Base-by-base conservation (phyloP, 2,888 invertebrate species). In the Rosalia funebris region DNA sequence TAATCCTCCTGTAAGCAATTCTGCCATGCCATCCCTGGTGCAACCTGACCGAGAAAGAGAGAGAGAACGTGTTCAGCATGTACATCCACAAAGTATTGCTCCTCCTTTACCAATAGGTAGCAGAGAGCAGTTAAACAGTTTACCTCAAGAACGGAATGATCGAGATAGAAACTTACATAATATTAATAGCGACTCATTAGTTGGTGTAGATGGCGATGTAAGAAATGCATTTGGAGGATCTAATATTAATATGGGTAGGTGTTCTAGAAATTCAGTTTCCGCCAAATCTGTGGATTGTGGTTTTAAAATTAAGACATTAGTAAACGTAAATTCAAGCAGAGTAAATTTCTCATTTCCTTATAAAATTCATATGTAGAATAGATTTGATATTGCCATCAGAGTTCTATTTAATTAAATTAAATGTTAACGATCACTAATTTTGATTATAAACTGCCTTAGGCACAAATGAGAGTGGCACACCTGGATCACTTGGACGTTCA, bases 121-220 rank as follows among this genome's bases (percentile, higher is more conserved):
- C 32, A 66, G 69, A 44, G 71, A 72, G 15, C 71, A 68, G 16
- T 66, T 75, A 45, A 76, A 76, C 57, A 70, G 59, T 44, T 19
- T 74, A 36, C 50, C 60, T 0, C 70, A 76, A 57, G 79, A 80
- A 44, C 71, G 78, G 52, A 70, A 60, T 11, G 78, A 80, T 9
- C 57, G 77, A 52, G 78, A 79, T 10, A 65, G 77, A 59, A 71
- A 65, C n/a, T 58, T 75, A 64, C 73, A 73, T 45, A 66, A 63
- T 58, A 60, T 60, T 54, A 76, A 68, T 62, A 73, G 65, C 52
- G 85, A 85, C 75, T 82, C 83, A 55, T 76, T 86, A 50, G 82
- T 84, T 59, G 85, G 84, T 64, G 84, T 87, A 63, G 85, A 85
- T 63, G 85, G 85, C 41, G 87, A 87, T 75, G 86, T 87, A 65